Base-by-base conservation (phyloP, 2,888 invertebrate species). In the Neoaliturus tenellus region DNA sequence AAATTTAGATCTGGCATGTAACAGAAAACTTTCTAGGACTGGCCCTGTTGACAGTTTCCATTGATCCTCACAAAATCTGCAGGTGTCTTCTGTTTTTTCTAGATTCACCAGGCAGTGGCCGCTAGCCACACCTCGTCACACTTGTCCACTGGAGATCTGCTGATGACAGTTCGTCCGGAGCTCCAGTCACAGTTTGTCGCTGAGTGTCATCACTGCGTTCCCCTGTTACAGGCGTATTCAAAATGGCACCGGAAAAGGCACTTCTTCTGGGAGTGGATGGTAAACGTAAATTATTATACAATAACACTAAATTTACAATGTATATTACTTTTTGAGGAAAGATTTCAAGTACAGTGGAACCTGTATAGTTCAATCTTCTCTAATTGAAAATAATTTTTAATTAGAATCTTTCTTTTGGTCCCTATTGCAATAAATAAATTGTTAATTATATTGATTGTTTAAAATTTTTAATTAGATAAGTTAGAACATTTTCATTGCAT, bases 231-330 rank as follows among this genome's bases (percentile, higher is more conserved):
- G 41, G 39, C 55, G 0, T 82, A 82, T 28, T 51, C 51, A 31
- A 82, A 25, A n/a, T 82, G 82, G 82, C 71, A 82, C 17, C 23
- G 39, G 28, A 71, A 73, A 28, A 35, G 25, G 31, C 73, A 71
- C 23, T 14, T 82, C 55, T 82, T 73, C 44, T 82, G 82, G 82
- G 48, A 82, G 48, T 82, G 82, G 82, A 82, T 82, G 82, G 82
- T 82, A 55, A 55, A 44, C 35, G 39, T 39, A 8, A 12, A n/a
- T n/a, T n/a, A n/a, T n/a, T n/a, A n/a, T n/a, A n/a, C n/a, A n/a
- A n/a, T n/a, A n/a, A n/a, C n/a, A n/a, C n/a, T n/a, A n/a, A n/a
- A n/a, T n/a, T n/a, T n/a, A n/a, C n/a, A n/a, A n/a, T n/a, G n/a
- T n/a, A n/a, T n/a, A n/a, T n/a, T n/a, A n/a, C n/a, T n/a, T n/a